These are phyloP conservation scores for Pyrgilauda ruficollis DNA, from an alignment of 2,113 vertebrate genomes.

Conservation along the genomic window DNA sequence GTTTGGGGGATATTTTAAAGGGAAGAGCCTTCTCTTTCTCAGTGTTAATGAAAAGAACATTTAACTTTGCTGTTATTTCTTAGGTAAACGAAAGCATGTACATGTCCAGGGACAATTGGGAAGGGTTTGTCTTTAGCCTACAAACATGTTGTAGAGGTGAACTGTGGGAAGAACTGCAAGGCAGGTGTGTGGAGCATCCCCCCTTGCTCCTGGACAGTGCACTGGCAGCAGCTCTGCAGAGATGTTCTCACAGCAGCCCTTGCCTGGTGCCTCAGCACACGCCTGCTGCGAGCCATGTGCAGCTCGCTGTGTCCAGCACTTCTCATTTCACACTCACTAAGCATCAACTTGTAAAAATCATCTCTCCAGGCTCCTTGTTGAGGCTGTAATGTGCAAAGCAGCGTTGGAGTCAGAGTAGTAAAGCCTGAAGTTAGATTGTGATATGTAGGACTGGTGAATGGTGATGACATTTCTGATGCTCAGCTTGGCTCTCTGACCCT, in stretches of 20 bases:
- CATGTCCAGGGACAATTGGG: background rate
- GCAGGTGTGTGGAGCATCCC: background rate
- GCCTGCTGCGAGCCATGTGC: background rate
- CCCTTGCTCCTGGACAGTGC: rapidly evolving
- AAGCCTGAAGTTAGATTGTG: background rate
- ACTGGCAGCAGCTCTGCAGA: background rate
- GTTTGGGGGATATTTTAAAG: background rate
- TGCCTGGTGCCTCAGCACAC: background rate
- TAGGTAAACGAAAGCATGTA: background rate
- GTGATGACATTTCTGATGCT: background rate
- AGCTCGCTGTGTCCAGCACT: background rate
- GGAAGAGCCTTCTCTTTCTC: background rate
- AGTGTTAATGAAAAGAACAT: background rate
- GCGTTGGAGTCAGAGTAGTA: background rate
- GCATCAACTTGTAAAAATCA: background rate
- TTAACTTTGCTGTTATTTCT: background rate
- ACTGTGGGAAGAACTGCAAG: background rate
- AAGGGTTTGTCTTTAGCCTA: background rate
- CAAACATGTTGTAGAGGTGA: background rate
- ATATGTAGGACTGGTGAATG: background rate
- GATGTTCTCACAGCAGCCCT: background rate
- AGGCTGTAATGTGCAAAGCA: background rate
- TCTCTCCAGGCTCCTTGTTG: background rate
- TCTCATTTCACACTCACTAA: background rate
- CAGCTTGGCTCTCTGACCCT: background rate